These are phyloP conservation scores for Gobio gobio DNA, from an alignment of 2,113 vertebrate genomes.

Conservation along the genomic window DNA sequence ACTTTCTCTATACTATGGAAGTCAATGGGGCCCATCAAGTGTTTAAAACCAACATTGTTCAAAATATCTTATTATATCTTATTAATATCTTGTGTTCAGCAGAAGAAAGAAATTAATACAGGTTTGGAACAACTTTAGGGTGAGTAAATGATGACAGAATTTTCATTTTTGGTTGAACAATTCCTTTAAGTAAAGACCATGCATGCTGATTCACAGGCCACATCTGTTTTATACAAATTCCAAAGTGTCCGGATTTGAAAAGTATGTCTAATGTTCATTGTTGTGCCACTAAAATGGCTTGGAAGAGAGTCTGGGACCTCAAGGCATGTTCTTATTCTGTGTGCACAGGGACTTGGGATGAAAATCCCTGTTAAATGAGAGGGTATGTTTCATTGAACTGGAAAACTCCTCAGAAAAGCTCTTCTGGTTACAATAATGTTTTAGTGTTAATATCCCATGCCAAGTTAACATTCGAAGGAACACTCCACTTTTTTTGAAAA, in stretches of 20 bases:
- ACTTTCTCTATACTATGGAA: too few relatives aligned
- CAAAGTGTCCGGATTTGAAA: background rate
- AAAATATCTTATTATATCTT: too few relatives aligned
- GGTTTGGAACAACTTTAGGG: too few relatives aligned
- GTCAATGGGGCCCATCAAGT: too few relatives aligned
- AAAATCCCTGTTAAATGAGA: conserved; percentile 13
- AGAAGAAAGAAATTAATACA: too few relatives aligned
- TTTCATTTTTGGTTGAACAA: too few relatives aligned
- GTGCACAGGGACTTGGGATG: background rate
- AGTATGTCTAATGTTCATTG: background rate
- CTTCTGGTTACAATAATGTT: background rate
- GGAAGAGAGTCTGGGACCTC: background rate
- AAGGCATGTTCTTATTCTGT: background rate
- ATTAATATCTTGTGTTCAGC: too few relatives aligned
- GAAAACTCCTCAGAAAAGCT: background rate
- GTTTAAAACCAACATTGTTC: too few relatives aligned
- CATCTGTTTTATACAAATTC: background rate
- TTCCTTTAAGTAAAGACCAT: background rate
- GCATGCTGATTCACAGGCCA: background rate
- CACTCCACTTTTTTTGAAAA: too few relatives aligned
- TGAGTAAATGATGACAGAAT: too few relatives aligned
- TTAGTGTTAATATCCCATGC: background rate
- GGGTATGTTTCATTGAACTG: background rate
- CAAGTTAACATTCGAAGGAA: background rate
- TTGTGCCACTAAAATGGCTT: background rate